Conservation (phyloP, 2,113 vertebrate genomes). For the Oreocharis arfaki region DNA sequence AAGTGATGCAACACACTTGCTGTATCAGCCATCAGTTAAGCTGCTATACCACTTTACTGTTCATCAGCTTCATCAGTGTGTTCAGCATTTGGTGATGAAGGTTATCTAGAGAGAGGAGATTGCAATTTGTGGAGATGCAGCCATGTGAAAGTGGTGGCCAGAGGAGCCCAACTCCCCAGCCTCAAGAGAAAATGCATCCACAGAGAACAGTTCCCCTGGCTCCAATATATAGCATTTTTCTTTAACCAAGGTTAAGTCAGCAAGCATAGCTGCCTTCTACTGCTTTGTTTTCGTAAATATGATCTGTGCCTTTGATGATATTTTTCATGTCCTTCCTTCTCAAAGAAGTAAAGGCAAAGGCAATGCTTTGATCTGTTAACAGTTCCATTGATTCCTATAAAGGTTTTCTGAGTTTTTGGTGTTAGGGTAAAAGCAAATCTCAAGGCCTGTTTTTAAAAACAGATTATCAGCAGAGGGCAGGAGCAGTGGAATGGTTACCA, state of each 20-base stretch:
- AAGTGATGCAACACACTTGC: not conserved
- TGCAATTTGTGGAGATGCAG: not conserved
- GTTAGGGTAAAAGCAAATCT: not conserved
- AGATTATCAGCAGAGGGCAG: not conserved
- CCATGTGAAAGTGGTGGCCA: not conserved
- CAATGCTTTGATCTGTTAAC: not conserved
- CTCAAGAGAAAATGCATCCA: not conserved
- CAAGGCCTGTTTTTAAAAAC: not conserved
- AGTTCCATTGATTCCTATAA: not conserved
- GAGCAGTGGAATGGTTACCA: not conserved
- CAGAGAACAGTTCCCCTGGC: not conserved
- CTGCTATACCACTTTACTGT: not conserved
- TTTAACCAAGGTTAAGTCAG: not conserved
- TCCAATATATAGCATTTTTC: rapidly evolving
- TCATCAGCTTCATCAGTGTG: not conserved
- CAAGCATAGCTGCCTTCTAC: not conserved
- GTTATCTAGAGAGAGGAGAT: not conserved
- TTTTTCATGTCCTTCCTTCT: not conserved
- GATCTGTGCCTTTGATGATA: not conserved
- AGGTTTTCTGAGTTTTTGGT: not conserved
- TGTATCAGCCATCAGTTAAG: not conserved
- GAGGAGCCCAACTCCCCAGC: not conserved
- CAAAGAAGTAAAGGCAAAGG: not conserved
- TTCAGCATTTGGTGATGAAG: not conserved
- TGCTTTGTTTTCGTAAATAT: not conserved